These are phyloP conservation scores for Notoglanidium macrostoma DNA, from an alignment of 2,797 vertebrate species.

Conservation along the genomic window DNA sequence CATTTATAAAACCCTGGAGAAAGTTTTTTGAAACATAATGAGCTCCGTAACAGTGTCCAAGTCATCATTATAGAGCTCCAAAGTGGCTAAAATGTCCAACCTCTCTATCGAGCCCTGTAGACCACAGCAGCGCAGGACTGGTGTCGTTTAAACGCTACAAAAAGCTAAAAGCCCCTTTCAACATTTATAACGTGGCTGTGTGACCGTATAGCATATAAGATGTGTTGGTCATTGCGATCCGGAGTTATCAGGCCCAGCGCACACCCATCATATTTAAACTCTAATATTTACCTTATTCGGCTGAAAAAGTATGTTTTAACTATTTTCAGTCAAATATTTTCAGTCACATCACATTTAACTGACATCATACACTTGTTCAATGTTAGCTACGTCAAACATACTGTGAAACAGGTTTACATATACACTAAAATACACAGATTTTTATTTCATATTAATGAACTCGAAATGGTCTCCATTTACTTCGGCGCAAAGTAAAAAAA, in stretches of 20 bases:
- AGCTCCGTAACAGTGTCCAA: not conserved
- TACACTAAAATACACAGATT: not conserved
- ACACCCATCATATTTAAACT: no score
- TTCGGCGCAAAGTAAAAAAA: no score
- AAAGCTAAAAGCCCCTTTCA: not conserved
- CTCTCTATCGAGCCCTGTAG: not conserved
- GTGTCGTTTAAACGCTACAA: not conserved
- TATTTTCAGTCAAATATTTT: not conserved
- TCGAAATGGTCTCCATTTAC: no score
- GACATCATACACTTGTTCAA: no score
- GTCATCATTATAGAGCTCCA: not conserved
- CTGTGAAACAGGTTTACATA: not conserved
- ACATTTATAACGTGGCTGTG: not conserved
- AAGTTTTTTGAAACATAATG: not conserved
- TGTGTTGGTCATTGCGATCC: no score
- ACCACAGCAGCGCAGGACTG: not conserved
- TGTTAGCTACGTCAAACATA: not conserved
- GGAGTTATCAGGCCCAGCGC: no score
- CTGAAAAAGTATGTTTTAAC: no score
- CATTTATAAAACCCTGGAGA: not conserved
- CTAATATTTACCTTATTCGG: no score
- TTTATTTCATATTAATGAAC: not conserved
- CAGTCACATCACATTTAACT: not conserved
- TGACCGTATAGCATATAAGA: not conserved
- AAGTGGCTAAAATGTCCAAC: not conserved